These are phyloP conservation scores for Cirrhinus mrigala DNA, from an alignment of 2,797 vertebrate species.

Conservation along the genomic window DNA sequence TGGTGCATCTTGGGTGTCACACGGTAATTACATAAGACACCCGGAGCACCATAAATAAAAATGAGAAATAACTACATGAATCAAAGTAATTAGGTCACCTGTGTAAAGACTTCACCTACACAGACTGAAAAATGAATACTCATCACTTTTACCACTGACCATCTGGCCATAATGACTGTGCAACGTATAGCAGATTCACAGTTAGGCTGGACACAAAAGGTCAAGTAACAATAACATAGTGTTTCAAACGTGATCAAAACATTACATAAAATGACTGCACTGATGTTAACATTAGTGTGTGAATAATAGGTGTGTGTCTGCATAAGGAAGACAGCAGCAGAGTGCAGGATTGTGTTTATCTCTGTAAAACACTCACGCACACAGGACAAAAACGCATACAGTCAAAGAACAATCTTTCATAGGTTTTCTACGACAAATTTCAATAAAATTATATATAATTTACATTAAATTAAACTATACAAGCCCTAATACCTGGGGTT, in stretches of 20 bases:
- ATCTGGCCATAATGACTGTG: background rate
- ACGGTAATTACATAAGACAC: background rate
- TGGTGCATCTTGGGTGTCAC: background rate
- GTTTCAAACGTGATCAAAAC: no score
- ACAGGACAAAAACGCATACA: background rate
- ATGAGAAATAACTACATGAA: background rate
- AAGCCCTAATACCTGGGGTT: no score
- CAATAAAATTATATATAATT: no score
- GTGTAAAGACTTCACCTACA: background rate
- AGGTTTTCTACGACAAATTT: no score
- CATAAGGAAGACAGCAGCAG: background rate
- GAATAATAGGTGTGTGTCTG: background rate
- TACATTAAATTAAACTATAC: no score
- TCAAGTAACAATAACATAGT: background rate
- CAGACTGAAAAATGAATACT: background rate
- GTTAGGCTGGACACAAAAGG: background rate
- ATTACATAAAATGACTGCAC: background rate
- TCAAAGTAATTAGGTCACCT: conserved; percentile 1
- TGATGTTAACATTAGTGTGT: background rate
- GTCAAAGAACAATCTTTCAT: background rate
- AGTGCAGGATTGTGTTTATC: background rate
- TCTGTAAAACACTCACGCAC: background rate
- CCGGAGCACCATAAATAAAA: background rate
- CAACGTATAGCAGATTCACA: background rate
- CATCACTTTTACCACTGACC: background rate